These are phyloP conservation scores for Megalops cyprinoides DNA, from an alignment of 2,797 vertebrate genomes.

Conservation along the genomic window DNA sequence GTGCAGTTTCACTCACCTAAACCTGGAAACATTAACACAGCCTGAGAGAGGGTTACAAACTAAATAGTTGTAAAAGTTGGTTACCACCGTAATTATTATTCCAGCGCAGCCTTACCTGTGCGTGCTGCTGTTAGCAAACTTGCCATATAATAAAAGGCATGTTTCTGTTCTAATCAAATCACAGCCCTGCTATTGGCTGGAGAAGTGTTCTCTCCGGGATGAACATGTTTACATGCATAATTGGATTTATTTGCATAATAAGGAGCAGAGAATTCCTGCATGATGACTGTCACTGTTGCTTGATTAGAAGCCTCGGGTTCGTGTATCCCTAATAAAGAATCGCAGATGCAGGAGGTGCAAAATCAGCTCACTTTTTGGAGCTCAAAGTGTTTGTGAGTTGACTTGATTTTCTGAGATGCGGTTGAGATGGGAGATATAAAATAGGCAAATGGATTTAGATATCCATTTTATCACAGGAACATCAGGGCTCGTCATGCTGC, in stretches of 20 bases:
- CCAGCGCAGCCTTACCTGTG: neutral
- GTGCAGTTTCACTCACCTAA: too few relatives aligned
- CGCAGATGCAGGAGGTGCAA: neutral
- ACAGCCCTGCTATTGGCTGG: neutral
- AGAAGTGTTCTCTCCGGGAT: slow-evolving; percentile 15
- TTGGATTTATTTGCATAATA: slow-evolving; percentile 16
- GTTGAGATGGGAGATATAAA: neutral
- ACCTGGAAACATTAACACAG: neutral
- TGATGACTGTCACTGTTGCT: neutral
- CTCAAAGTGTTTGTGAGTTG: neutral
- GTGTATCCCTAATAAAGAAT: slow-evolving; percentile 9
- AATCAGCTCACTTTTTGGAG: slow-evolving; percentile 1
- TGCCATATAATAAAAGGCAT: neutral
- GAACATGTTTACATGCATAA: slow-evolving; percentile 9
- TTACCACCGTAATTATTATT: neutral
- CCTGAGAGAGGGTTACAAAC: neutral
- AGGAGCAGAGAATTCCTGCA: neutral
- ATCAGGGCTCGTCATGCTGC: too few relatives aligned
- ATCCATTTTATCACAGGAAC: neutral
- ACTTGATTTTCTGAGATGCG: neutral
- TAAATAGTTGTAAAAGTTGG: neutral
- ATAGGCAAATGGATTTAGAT: neutral
- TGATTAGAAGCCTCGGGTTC: slow-evolving; percentile 12
- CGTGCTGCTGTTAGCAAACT: neutral
- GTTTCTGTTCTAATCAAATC: neutral